These are phyloP conservation scores for Natrix natrix DNA, from an alignment of 2,797 vertebrate genomes.

Conservation along the genomic window DNA sequence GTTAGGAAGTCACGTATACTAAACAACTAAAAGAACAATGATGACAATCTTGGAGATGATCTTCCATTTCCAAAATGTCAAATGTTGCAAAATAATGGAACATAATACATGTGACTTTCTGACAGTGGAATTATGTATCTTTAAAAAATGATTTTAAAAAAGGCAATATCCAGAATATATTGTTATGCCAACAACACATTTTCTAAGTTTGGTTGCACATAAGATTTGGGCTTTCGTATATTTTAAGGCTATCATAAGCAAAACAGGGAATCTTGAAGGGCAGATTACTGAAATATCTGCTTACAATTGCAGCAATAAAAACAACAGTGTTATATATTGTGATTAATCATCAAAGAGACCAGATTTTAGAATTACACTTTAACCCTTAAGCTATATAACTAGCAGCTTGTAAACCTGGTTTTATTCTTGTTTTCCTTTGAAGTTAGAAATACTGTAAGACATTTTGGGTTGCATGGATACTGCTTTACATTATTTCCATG, in stretches of 20 bases:
- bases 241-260: neutral
- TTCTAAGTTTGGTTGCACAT: neutral
- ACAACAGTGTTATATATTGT: constrained; percentile 5
- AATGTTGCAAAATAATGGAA: neutral
- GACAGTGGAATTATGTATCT: neutral
- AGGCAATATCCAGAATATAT: neutral
- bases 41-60: neutral
- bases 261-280: neutral
- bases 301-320: constrained; percentile 28
- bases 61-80: neutral
- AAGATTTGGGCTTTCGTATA: neutral
- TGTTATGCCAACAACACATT: neutral
- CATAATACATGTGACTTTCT: neutral
- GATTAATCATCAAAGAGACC: constrained; percentile 24
- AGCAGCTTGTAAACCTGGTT: constrained; percentile 18
- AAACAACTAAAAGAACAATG: neutral
- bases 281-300: constrained; percentile 23
- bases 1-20: neutral
- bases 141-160: neutral
- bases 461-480: neutral
- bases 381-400: constrained; percentile 22
- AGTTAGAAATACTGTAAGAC: constrained; percentile 20
- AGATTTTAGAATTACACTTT: constrained; percentile 31
- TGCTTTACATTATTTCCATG: constrained; percentile 5
- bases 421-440: constrained; percentile 12